Evolutionary conservation across 2,888 invertebrate genomes (phyloP).

Genomic region (Hofmannophila pseudospretella): DNA sequence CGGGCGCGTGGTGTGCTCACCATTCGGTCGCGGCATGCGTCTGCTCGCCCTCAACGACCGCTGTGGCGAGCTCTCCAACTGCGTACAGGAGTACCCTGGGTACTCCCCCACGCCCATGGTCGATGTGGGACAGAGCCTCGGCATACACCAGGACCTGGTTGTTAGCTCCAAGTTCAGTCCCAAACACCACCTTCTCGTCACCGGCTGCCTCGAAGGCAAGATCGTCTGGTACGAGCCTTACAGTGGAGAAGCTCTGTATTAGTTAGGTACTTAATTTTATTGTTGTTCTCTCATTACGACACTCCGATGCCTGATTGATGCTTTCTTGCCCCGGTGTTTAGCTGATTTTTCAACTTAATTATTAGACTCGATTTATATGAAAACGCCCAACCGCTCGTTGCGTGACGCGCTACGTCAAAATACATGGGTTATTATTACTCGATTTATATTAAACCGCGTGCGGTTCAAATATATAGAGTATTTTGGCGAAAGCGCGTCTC

Average conservation of each 20-base stretch:
- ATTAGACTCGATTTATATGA: no score
- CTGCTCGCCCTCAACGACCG: conserved; percentile 86
- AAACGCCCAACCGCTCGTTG: no score
- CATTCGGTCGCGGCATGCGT: conserved; percentile 91
- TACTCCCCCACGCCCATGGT: conserved; percentile 35
- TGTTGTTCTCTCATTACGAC: no score
- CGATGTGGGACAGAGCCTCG: conserved; percentile 84
- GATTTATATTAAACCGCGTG: no score
- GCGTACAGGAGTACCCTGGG: conserved; percentile 40
- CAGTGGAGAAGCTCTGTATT: conserved; percentile 56
- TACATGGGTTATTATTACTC: no score
- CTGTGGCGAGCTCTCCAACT: conserved; percentile 87
- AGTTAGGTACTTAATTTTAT: conserved; percentile 36
- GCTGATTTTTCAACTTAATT: no score
- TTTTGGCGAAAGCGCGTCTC: no score
- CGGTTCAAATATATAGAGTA: no score
- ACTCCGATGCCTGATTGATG: no score
- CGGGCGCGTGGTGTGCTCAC: conserved; percentile 93
- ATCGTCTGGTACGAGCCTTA: conserved; percentile 93
- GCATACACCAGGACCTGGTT: conserved; percentile 87
- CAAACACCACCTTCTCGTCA: conserved; percentile 86
- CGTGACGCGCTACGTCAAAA: no score
- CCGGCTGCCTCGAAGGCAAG: conserved; percentile 92
- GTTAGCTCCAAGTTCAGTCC: conserved; percentile 95
- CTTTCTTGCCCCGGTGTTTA: no score